Conservation (phyloP, 2,888 invertebrate genomes). For the Isoperla grammatica region DNA sequence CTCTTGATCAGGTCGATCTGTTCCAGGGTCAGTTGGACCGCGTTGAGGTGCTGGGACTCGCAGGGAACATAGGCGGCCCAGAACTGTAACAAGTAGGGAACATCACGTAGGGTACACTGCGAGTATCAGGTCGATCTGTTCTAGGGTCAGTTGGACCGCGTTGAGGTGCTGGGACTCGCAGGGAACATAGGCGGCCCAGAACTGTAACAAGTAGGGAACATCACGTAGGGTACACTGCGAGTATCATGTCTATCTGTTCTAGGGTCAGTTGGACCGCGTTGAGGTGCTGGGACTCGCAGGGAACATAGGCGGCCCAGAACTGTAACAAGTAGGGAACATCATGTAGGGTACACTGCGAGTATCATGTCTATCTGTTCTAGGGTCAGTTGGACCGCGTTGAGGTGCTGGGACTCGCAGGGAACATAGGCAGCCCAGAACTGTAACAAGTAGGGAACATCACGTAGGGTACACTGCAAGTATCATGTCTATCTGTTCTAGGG, state of each 20-base stretch:
- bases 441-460: no score
- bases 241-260: background rate
- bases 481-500: no score
- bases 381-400: no score
- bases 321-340: slow-evolving; percentile 39
- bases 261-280: slow-evolving; percentile 61
- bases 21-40: slow-evolving; percentile 59
- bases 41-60: slow-evolving; percentile 57
- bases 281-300: slow-evolving; percentile 57
- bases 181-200: slow-evolving; percentile 57
- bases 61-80: slow-evolving; percentile 60
- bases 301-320: slow-evolving; percentile 59
- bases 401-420: no score
- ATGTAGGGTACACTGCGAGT: background rate
- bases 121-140: background rate
- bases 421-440: no score
- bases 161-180: slow-evolving; percentile 60
- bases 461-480: no score
- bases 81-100: slow-evolving; percentile 45
- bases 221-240: background rate
- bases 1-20: slow-evolving; percentile 61
- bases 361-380: no score
- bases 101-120: background rate
- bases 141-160: slow-evolving; percentile 56
- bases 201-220: slow-evolving; percentile 43